phyloP scores from a whole-genome alignment of 2,888 invertebrate species.

The Chrysotoxum bicinctum region DNA sequence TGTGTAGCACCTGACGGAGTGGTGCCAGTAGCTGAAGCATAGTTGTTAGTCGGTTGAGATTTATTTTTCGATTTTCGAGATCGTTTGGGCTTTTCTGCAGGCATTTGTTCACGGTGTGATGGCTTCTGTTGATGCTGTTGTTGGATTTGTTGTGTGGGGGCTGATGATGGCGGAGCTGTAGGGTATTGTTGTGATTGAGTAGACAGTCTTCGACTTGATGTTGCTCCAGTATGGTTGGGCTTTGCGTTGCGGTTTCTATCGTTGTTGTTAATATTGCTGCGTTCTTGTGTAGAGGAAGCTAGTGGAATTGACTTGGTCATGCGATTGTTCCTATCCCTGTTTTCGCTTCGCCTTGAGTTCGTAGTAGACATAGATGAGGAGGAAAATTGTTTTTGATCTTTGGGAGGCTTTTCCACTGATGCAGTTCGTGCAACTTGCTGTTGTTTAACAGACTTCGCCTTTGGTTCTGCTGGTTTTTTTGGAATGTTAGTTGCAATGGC shows the following conservation, averaged over 20 bases:
- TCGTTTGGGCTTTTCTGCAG: constrained; percentile 53
- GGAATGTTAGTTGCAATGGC: constrained; percentile 74
- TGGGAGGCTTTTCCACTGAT: constrained; percentile 30
- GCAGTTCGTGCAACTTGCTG: constrained; percentile 34
- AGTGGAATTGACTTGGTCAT: constrained; percentile 41
- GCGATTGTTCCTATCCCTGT: constrained; percentile 53
- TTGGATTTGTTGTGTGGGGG: background rate
- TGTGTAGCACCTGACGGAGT: constrained; percentile 8
- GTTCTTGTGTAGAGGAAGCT: constrained; percentile 42
- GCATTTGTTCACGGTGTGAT: constrained; percentile 33
- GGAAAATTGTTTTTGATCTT: constrained; percentile 44
- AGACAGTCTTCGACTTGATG: constrained; percentile 40
- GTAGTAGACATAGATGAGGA: background rate
- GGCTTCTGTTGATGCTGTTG: constrained; percentile 56
- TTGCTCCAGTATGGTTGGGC: constrained; percentile 2
- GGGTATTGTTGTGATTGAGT: constrained; percentile 47
- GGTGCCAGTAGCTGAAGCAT: background rate
- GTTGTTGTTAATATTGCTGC: constrained; percentile 36
- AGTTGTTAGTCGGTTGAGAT: constrained; percentile 35
- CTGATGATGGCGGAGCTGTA: constrained; percentile 49
- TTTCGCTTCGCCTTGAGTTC: constrained; percentile 23
- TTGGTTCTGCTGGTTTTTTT: constrained; percentile 73
- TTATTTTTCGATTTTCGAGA: constrained; percentile 65
- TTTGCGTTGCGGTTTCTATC: constrained; percentile 49
- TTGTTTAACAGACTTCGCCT: constrained; percentile 73